These are phyloP conservation scores for Gobio gobio DNA, from an alignment of 2,113 vertebrate species.

Conservation along the genomic window DNA sequence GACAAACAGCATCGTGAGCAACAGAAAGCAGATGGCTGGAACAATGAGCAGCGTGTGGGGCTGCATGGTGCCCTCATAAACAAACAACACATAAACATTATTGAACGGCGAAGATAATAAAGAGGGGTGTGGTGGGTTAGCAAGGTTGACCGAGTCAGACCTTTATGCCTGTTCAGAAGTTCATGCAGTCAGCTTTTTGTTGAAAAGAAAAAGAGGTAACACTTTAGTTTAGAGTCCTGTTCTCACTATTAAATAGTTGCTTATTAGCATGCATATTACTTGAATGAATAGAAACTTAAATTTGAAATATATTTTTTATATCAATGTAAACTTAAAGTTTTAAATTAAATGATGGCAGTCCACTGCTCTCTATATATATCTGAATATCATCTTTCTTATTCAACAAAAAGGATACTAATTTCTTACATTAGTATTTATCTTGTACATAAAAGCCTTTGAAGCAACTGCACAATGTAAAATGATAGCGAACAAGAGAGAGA, in stretches of 20 bases:
- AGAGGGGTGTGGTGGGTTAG: neutral
- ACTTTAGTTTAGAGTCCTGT: no score
- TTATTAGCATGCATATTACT: no score
- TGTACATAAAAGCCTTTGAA: neutral
- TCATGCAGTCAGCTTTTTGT: neutral
- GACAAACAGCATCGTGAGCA: constrained; percentile 42
- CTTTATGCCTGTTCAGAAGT: neutral
- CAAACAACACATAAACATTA: constrained; percentile 23
- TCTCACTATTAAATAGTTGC: no score
- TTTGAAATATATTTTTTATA: neutral
- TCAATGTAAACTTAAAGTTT: neutral
- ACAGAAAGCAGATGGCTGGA: constrained; percentile 22
- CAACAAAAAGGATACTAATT: constrained; percentile 8
- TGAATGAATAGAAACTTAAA: neutral
- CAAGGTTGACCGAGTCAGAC: neutral
- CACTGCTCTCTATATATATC: neutral
- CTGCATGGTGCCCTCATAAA: constrained; percentile 12
- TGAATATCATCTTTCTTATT: neutral
- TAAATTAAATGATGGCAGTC: neutral
- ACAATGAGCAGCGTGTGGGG: constrained; percentile 13
- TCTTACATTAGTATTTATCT: constrained; percentile 13
- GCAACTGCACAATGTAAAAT: neutral
- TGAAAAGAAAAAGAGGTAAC: neutral
- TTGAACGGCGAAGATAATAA: neutral
- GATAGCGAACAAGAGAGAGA: neutral